phyloP scores from a whole-genome alignment of 2,888 invertebrate species.

The Noctua janthe region DNA sequence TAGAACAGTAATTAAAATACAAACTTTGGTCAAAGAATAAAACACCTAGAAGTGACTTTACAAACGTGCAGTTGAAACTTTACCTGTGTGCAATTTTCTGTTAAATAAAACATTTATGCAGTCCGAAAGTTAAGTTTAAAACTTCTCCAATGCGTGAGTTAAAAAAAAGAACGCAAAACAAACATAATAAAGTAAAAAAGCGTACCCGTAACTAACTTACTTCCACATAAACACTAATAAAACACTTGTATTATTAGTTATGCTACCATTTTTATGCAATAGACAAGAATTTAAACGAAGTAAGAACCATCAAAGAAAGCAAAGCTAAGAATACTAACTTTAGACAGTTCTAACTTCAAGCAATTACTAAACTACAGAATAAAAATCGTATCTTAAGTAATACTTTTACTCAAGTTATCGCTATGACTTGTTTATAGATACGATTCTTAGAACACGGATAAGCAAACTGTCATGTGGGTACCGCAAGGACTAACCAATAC shows the following conservation, averaged over 20 bases:
- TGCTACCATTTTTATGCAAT: too few species aligned
- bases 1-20: constrained; percentile 44
- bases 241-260: too few species aligned
- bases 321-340: too few species aligned
- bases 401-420: too few species aligned
- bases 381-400: too few species aligned
- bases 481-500: background rate
- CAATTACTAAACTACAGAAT: too few species aligned
- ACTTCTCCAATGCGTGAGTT: background rate
- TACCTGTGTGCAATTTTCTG: background rate
- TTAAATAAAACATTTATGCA: background rate
- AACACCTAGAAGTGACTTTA: background rate
- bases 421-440: too few species aligned
- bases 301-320: too few species aligned
- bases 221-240: background rate
- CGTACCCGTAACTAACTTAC: background rate
- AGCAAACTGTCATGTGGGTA: background rate
- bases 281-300: too few species aligned
- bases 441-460: background rate
- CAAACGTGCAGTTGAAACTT: background rate
- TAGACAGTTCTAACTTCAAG: too few species aligned
- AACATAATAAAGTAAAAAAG: background rate
- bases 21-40: constrained; percentile 8
- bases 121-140: background rate
- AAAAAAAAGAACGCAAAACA: background rate